phyloP scores from a whole-genome alignment of 2,113 vertebrate genomes.

The Loxodonta africana region DNA sequence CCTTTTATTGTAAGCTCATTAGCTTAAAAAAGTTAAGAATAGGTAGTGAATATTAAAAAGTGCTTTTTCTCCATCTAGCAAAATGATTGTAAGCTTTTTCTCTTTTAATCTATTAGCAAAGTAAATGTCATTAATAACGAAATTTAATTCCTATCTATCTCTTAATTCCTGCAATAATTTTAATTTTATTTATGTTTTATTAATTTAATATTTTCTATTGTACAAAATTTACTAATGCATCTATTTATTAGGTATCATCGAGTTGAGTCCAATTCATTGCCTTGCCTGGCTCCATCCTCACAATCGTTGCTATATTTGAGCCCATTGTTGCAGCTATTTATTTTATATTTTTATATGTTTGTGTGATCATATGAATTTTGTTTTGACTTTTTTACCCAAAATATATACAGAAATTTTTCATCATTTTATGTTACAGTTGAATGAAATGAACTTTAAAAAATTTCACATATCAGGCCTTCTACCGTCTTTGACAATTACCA shows the following conservation, averaged over 20 bases:
- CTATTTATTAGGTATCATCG: no score
- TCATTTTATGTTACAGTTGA: not conserved
- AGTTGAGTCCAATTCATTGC: no score
- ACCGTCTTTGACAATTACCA: not conserved
- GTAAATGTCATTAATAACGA: not conserved
- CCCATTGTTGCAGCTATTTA: not conserved
- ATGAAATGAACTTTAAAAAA: not conserved
- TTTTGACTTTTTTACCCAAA: not conserved
- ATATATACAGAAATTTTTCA: not conserved
- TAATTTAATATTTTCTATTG: not conserved
- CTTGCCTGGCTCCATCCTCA: no score
- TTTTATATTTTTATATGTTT: conserved; percentile 10
- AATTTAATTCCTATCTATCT: not conserved
- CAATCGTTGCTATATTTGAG: no score
- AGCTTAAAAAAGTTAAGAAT: not conserved
- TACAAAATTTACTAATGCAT: not conserved
- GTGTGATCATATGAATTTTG: not conserved
- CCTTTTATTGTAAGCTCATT: not conserved
- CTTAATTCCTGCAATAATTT: conserved; percentile 22
- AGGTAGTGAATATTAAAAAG: not conserved
- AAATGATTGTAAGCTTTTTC: not conserved
- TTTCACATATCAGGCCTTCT: not conserved
- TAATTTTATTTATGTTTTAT: not conserved
- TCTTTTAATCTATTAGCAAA: not conserved
- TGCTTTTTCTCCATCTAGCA: not conserved